Evolutionary conservation across 1,140 invertebrate species (phyloP).

Genomic region (Campoletis sonorensis): DNA sequence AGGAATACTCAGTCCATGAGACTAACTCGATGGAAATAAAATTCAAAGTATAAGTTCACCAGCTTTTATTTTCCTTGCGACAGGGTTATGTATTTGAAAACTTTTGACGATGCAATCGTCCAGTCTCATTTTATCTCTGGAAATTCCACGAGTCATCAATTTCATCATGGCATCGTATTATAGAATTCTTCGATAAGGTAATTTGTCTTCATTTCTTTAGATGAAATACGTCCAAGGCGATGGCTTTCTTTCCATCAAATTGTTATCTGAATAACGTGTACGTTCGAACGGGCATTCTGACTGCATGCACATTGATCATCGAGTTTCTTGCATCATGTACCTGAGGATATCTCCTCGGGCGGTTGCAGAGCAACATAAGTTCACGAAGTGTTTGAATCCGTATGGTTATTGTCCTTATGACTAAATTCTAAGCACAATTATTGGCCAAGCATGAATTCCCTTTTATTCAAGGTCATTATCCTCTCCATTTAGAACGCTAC

Average conservation of each 20-base stretch:
- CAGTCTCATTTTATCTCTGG: not conserved
- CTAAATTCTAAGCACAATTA: not conserved
- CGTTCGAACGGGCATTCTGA: not conserved
- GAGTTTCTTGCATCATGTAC: slow-evolving; percentile 17
- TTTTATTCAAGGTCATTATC: not conserved
- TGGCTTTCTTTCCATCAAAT: slow-evolving; percentile 15
- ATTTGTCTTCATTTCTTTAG: slow-evolving; percentile 32
- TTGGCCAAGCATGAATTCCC: not conserved
- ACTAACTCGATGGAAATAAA: not conserved
- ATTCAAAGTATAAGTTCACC: not conserved
- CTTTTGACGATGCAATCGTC: not conserved
- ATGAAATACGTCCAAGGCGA: slow-evolving; percentile 18
- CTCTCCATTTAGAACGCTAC: not conserved
- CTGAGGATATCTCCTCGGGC: slow-evolving; percentile 12
- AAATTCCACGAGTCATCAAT: slow-evolving; percentile 16
- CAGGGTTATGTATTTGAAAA: not conserved
- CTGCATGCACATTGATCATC: slow-evolving; percentile 19
- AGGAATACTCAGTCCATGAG: too few species aligned
- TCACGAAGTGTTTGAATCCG: not conserved
- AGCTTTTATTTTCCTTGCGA: not conserved
- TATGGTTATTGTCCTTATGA: slow-evolving; percentile 2
- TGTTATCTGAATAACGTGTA: slow-evolving; percentile 28
- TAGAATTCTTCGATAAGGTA: slow-evolving; percentile 13
- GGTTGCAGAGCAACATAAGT: not conserved
- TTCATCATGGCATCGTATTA: not conserved